Conservation (phyloP, 2,888 invertebrate genomes). For the Agrochola litura region DNA sequence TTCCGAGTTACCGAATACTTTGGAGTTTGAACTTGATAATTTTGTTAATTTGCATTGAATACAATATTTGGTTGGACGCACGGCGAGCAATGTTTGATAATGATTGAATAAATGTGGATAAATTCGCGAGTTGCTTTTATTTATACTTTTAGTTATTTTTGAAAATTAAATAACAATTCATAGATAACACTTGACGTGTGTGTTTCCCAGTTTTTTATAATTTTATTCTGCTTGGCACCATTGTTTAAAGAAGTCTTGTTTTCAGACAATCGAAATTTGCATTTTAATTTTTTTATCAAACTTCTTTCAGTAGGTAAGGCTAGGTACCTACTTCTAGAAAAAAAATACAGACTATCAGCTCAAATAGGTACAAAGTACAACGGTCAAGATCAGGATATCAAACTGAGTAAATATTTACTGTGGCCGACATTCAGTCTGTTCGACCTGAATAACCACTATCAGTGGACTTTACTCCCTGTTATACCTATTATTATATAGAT, state of each 20-base stretch:
- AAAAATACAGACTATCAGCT: neutral
- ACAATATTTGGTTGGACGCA: neutral
- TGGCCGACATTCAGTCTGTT: slow-evolving; percentile 23
- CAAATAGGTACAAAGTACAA: slow-evolving; percentile 17
- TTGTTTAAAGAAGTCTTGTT: neutral
- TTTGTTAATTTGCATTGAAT: slow-evolving; percentile 39
- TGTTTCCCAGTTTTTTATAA: neutral
- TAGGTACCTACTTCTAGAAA: neutral
- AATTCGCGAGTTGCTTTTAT: neutral
- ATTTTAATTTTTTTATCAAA: neutral
- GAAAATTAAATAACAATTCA: too few species aligned
- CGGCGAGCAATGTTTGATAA: slow-evolving; percentile 9
- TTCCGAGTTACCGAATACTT: slow-evolving; percentile 25
- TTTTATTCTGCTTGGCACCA: neutral
- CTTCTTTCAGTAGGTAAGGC: too few species aligned
- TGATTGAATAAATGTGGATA: slow-evolving; percentile 3
- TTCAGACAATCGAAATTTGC: neutral
- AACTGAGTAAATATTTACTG: slow-evolving; percentile 9
- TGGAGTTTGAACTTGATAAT: slow-evolving; percentile 61
- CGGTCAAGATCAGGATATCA: neutral
- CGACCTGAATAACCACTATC: neutral
- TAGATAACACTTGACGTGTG: too few species aligned
- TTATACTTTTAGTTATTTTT: too few species aligned
- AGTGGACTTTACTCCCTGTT: slow-evolving; percentile 8
- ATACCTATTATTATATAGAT: too few species aligned